Conservation (phyloP, 2,888 invertebrate genomes). For the Lithophane leautieri region DNA sequence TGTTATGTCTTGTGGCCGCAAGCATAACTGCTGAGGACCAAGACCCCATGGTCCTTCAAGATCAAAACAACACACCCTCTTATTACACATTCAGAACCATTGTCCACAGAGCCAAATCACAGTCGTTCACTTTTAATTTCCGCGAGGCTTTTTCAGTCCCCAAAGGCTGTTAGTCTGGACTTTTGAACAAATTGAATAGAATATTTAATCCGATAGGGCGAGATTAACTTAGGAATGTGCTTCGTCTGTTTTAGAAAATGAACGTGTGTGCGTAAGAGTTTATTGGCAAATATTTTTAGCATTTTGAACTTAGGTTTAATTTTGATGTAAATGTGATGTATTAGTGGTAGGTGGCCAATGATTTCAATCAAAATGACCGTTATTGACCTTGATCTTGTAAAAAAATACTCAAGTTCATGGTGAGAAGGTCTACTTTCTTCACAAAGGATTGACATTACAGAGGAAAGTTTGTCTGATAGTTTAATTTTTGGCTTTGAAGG, state of each 20-base stretch:
- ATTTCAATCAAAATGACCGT: not conserved
- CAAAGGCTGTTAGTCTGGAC: slow-evolving; percentile 20
- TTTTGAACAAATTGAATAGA: slow-evolving; percentile 2
- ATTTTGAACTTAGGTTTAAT: too few relatives aligned
- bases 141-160: slow-evolving; percentile 1
- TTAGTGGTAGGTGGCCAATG: not conserved
- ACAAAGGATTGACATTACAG: too few relatives aligned
- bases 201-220: slow-evolving; percentile 1
- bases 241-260: not conserved
- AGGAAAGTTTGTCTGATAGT: too few relatives aligned
- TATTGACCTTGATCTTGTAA: too few relatives aligned
- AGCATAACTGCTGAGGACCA: too few relatives aligned
- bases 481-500: too few relatives aligned
- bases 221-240: slow-evolving; percentile 10
- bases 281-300: not conserved
- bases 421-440: too few relatives aligned
- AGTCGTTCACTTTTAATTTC: slow-evolving; percentile 22
- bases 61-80: not conserved
- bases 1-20: too few relatives aligned
- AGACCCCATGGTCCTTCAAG: too few relatives aligned
- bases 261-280: not conserved
- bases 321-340: not conserved
- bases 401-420: too few relatives aligned
- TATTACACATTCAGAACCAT: not conserved
- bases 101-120: not conserved